Percentiles rank a stretch among this genome's conserved stretches.
Conservation (phyloP, 2,888 invertebrate genomes). For the Microctonus hyperodae region DNA sequence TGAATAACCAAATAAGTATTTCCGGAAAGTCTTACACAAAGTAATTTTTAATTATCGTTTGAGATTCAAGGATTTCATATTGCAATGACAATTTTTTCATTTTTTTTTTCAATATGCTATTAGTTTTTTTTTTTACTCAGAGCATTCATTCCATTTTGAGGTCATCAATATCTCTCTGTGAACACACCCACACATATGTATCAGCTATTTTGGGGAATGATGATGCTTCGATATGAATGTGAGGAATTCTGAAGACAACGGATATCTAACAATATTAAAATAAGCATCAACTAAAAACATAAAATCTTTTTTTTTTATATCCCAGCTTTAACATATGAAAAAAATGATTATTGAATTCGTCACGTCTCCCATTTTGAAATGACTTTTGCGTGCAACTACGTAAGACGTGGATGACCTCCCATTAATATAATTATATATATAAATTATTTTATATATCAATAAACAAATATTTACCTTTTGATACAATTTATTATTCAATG, state of each 20-base stretch:
- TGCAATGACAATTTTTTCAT: slow-evolving; percentile 25
- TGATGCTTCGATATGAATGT: slow-evolving; percentile 44
- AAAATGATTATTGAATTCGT: slow-evolving; percentile 5
- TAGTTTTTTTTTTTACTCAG: slow-evolving; percentile 33
- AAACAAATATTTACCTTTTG: slow-evolving; percentile 19
- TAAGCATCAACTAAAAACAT: slow-evolving; percentile 15
- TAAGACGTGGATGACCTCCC: neutral
- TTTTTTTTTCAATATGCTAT: too few relatives aligned
- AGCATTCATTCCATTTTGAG: slow-evolving; percentile 41
- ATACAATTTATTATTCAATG: slow-evolving; percentile 14
- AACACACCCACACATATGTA: slow-evolving; percentile 50
- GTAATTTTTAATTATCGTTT: slow-evolving; percentile 14
- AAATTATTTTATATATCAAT: neutral
- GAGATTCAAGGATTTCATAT: slow-evolving; percentile 6
- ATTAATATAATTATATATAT: slow-evolving; percentile 3
- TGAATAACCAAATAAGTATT: slow-evolving; percentile 15
- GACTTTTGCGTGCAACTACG: neutral
- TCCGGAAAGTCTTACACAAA: neutral
- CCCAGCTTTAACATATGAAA: neutral
- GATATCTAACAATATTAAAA: slow-evolving; percentile 24
- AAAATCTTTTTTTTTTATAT: slow-evolving; percentile 13
- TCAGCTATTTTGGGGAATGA: slow-evolving; percentile 60
- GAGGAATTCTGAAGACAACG: slow-evolving; percentile 9
- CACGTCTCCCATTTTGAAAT: slow-evolving; percentile 27
- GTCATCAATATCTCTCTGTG: slow-evolving; percentile 38